Percentiles rank a stretch among this genome's conserved stretches.
These are phyloP conservation scores for Gortyna flavago DNA, from an alignment of 2,888 invertebrate species.

Conservation along the genomic window DNA sequence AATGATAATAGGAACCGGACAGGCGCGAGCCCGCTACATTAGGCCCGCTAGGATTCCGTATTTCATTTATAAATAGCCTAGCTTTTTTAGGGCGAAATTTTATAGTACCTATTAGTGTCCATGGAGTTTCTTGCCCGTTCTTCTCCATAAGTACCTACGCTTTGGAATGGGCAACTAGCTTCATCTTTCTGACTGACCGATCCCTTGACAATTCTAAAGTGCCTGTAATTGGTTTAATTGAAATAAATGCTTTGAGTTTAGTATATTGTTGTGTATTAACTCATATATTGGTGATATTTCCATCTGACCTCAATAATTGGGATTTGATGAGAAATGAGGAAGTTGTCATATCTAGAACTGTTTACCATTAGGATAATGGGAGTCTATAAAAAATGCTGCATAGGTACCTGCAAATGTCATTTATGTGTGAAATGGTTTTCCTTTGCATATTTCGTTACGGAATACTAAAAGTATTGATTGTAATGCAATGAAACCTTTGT, in stretches of 20 bases:
- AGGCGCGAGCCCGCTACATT: not conserved
- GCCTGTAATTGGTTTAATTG: no score
- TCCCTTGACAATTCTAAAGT: no score
- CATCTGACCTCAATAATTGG: not conserved
- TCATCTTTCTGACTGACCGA: no score
- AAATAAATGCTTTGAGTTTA: no score
- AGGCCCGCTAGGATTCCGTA: not conserved
- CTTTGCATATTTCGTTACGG: conserved; percentile 4
- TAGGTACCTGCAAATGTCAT: no score
- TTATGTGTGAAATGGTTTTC: not conserved
- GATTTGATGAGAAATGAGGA: not conserved
- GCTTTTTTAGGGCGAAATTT: not conserved
- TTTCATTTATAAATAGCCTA: not conserved
- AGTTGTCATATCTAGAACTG: not conserved
- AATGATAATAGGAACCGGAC: conserved; percentile 8
- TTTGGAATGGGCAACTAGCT: no score
- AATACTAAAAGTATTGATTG: conserved; percentile 10
- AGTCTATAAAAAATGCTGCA: not conserved
- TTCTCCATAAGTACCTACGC: no score
- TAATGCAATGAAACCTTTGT: conserved; percentile 10
- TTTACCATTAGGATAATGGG: no score
- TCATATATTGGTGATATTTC: not conserved
- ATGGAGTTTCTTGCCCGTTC: no score
- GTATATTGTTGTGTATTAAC: not conserved
- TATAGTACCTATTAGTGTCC: not conserved